These are phyloP conservation scores for Acronicta aceris DNA, from an alignment of 2,888 invertebrate genomes.

Conservation along the genomic window DNA sequence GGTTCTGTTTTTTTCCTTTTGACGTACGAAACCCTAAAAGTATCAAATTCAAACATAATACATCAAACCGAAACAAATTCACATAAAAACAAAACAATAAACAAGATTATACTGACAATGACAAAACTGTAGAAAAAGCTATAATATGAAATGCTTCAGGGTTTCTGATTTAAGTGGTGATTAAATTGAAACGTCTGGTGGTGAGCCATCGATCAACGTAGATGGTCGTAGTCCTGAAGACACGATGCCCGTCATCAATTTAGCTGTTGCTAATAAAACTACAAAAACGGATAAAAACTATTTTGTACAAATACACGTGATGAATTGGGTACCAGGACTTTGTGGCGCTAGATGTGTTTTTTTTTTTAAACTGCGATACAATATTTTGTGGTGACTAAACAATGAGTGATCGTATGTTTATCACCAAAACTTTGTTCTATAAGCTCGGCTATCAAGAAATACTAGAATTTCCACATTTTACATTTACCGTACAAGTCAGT, in stretches of 20 bases:
- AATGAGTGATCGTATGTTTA: no score
- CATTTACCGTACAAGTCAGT: no score
- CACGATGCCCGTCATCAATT: constrained; percentile 70
- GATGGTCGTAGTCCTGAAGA: constrained; percentile 60
- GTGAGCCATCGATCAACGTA: constrained; percentile 67
- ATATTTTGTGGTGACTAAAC: neutral
- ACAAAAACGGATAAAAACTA: constrained; percentile 70
- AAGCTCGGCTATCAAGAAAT: no score
- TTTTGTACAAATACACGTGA: constrained; percentile 71
- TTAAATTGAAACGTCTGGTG: constrained; percentile 68
- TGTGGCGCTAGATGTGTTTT: constrained; percentile 45
- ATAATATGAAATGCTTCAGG: constrained; percentile 28
- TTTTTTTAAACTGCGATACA: neutral
- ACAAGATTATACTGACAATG: constrained; percentile 10
- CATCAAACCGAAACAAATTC: neutral
- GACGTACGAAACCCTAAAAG: no score
- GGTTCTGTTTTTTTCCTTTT: no score
- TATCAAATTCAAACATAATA: no score
- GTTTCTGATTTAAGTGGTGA: constrained; percentile 63
- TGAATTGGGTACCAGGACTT: constrained; percentile 61
- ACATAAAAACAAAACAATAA: constrained; percentile 1
- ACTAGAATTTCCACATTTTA: no score
- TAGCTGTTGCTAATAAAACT: constrained; percentile 68
- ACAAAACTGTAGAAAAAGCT: constrained; percentile 26
- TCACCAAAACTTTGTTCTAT: no score